Base-by-base conservation (phyloP, 2,113 vertebrate species). In the Oreochromis tanganicae region DNA sequence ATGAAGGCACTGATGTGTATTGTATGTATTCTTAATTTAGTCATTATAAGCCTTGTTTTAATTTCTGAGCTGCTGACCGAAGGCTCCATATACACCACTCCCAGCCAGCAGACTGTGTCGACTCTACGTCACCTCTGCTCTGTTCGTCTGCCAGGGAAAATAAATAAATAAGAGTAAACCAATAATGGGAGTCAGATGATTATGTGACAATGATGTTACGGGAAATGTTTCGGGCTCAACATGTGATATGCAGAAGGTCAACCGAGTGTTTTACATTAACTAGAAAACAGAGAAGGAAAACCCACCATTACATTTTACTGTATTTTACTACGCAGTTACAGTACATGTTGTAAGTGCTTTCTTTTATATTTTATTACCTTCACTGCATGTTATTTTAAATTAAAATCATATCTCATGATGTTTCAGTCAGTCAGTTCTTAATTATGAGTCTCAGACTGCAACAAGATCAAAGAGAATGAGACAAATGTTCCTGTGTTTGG, bases 151-250 rank as follows among this genome's bases (percentile, higher is more conserved):
- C 93, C 92, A 94, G 86, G 9, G 52, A 68, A 90, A 91, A 84
- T 88, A 89, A 91, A 88, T 85, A 90, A 90, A 91, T 90, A 87
- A 82, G 89, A 85, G 86, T 91, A 79, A 93, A 90, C 84, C 87
- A 88, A 84, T 93, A 92, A 95, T 92, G 81, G 63, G 86, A 88
- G 85, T 93, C 94, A 94, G 92, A 93, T 93, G 91, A 92, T 88
- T 61, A 80, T 88, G 90, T 86, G 90, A 92, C 83, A 82, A 66
- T 83, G 92, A 92, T 86, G 90, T 91, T 91, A 85, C 5, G 46
- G 81, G 90, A 91, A 91, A 81, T 41, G 8, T 79, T 75, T 71
- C 8, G 73, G 55, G 2, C 46, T 54, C 46, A 38, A 81, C 85
- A 89, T 86, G 83, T 90, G 92, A 94, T 68, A 41, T 78, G 87